Evolutionary conservation across 37 sponge, comb jelly and placozoan genomes (phyloP).

Genomic region (Tethya wilhelma): DNA sequence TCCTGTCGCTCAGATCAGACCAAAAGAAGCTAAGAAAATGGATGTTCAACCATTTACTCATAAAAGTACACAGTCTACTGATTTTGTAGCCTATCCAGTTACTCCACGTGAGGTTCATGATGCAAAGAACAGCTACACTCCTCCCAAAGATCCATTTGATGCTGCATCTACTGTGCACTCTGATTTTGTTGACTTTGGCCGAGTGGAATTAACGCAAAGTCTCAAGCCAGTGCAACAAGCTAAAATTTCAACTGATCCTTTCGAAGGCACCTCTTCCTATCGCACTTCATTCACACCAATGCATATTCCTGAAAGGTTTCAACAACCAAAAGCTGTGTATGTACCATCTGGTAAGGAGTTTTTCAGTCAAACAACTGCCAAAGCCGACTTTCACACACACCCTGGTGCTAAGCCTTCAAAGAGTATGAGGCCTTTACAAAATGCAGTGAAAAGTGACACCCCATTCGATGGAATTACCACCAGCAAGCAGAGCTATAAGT

Average conservation of each 20-base stretch:
- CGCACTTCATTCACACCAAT: constrained; percentile 20
- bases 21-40: constrained; percentile 5
- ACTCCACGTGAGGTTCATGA: constrained; percentile 20
- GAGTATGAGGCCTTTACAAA: constrained; percentile 46
- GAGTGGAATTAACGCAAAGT: constrained; percentile 14
- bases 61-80: constrained; percentile 53
- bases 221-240: constrained; percentile 53
- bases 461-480: constrained; percentile 63
- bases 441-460: constrained; percentile 10
- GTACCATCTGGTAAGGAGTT: constrained; percentile 49
- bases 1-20: constrained; percentile 43
- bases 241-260: constrained; percentile 45
- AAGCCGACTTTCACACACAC: constrained; percentile 51
- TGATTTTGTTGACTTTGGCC: constrained; percentile 48
- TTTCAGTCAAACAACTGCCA: constrained; percentile 36
- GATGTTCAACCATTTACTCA: constrained; percentile 23
- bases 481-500: constrained; percentile 20
- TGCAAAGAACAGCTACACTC: constrained; percentile 44
- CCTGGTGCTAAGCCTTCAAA: constrained; percentile 16
- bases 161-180: constrained; percentile 46
- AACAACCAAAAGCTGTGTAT: constrained; percentile 44
- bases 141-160: constrained; percentile 63
- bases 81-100: constrained; percentile 45
- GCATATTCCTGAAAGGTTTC: constrained; percentile 36
- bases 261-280: constrained; percentile 63